Percentiles rank a stretch among this genome's conserved stretches.
Conservation (phyloP, 2,113 vertebrate species). For the Grammomys surdaster region DNA sequence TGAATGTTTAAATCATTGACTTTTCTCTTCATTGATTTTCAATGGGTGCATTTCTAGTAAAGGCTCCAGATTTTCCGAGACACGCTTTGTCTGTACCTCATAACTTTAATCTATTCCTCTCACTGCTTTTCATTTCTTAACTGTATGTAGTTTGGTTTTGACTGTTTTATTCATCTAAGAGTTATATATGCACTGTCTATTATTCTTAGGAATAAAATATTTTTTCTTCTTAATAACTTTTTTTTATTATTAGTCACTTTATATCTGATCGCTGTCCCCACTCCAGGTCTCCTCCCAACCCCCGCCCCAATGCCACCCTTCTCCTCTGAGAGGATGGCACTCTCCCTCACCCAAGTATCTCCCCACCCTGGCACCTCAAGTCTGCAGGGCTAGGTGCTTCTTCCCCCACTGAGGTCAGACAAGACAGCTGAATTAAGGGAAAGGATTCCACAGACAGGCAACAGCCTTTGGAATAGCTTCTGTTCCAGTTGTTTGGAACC, state of each 20-base stretch:
- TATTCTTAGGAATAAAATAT: background rate
- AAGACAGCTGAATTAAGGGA: too few relatives aligned
- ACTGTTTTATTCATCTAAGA: conserved; percentile 42
- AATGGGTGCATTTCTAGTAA: conserved; percentile 20
- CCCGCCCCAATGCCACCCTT: too few relatives aligned
- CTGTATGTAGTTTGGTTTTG: background rate
- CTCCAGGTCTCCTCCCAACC: too few relatives aligned
- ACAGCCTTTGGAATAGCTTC: too few relatives aligned
- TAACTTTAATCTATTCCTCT: conserved; percentile 9
- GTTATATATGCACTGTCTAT: conserved; percentile 23
- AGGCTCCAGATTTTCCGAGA: background rate
- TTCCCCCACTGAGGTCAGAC: too few relatives aligned
- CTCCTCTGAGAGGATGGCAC: too few relatives aligned
- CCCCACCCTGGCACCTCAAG: too few relatives aligned
- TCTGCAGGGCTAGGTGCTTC: too few relatives aligned
- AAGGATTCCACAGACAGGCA: too few relatives aligned
- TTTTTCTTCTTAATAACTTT: background rate
- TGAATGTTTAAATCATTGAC: conserved; percentile 11
- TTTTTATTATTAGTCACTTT: background rate
- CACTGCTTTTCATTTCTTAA: background rate
- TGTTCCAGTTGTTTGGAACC: too few relatives aligned
- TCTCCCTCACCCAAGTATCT: too few relatives aligned
- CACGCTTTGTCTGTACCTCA: background rate
- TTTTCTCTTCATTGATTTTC: conserved; percentile 32
- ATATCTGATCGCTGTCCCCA: too few relatives aligned